Base-by-base conservation (phyloP, 2,888 invertebrate genomes). In the Drosophila koepferae region DNA sequence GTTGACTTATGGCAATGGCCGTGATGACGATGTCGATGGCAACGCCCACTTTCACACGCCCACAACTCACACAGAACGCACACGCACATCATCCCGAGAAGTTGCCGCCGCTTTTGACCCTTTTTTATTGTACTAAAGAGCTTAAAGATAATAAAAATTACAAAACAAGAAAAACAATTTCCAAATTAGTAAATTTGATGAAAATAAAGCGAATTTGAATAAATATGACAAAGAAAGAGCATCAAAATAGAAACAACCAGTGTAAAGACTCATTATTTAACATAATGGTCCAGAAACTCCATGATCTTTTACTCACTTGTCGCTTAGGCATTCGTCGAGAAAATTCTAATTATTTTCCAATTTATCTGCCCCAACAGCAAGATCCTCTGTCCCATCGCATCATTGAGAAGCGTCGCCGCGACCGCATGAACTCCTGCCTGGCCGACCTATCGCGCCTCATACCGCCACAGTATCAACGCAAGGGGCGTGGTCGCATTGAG, bases 301-400 rank as follows among this genome's bases (percentile, higher is more conserved):
- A 75, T 65, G 55, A 65, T 60, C 65, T 77, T 80, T 80, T 80
- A 70, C 64, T 76, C 56, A 63, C 28, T 71, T 54, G 38, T 65
- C 53, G 43, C 38, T 53, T 48, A 61, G 18, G 16, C 38, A 44
- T 12, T 9, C n/a, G 23, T 7, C 2, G 14, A 9, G 23, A 31
- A 6, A 4, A n/a, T 20, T 14, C 14, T 80, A 80, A 76, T 56
- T 28, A 44, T 18, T 3, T 8, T 18, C 20, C 31, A 20, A 9
- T 28, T 65, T 54, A 61, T 67, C 9, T 53, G 16, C 58, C n/a
- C 43, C 71, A 20, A 48, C 93, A 96, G 95, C 96, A 99, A 97
- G 98, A 99, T 93, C 98, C 98, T 55, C 95, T 98, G 96, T 99
- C 99, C n/a, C 99, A 99, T 93, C 96, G 99, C 69, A 98, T 99